Conservation (phyloP, 2,888 invertebrate genomes). For the Cephus nigrinus region DNA sequence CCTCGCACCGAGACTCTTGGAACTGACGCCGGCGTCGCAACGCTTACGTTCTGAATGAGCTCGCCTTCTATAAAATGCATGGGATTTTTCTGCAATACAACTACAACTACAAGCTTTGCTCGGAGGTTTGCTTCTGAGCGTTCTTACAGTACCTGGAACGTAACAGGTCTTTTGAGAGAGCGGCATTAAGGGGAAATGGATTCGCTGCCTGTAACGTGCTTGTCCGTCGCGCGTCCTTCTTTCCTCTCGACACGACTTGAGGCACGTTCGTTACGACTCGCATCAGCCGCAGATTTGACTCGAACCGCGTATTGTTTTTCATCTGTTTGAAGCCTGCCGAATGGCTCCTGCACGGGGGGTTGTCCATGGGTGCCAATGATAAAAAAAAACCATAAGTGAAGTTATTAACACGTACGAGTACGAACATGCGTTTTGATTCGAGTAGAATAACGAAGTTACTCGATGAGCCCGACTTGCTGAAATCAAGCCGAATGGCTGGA, state of each 20-base stretch:
- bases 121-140: slow-evolving; percentile 47
- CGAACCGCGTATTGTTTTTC: not conserved
- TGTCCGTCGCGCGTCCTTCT: not conserved
- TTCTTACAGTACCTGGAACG: slow-evolving; percentile 56
- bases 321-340: not conserved
- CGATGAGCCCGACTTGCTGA: no score
- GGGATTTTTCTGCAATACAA: slow-evolving; percentile 56
- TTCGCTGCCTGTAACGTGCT: not conserved
- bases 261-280: not conserved
- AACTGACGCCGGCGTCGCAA: slow-evolving; percentile 23
- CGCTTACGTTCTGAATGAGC: slow-evolving; percentile 49
- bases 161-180: slow-evolving; percentile 52
- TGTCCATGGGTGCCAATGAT: not conserved
- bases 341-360: not conserved
- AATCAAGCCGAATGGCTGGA: no score
- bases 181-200: slow-evolving; percentile 32
- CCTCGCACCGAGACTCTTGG: slow-evolving; percentile 18
- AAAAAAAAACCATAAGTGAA: not conserved
- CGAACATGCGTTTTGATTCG: not conserved
- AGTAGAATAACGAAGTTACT: not conserved
- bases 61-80: slow-evolving; percentile 63
- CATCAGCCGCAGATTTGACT: not conserved
- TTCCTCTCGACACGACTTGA: not conserved
- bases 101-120: slow-evolving; percentile 42
- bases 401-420: not conserved